phyloP scores from a whole-genome alignment of 2,888 invertebrate genomes.

The Osmoderma eremita region DNA sequence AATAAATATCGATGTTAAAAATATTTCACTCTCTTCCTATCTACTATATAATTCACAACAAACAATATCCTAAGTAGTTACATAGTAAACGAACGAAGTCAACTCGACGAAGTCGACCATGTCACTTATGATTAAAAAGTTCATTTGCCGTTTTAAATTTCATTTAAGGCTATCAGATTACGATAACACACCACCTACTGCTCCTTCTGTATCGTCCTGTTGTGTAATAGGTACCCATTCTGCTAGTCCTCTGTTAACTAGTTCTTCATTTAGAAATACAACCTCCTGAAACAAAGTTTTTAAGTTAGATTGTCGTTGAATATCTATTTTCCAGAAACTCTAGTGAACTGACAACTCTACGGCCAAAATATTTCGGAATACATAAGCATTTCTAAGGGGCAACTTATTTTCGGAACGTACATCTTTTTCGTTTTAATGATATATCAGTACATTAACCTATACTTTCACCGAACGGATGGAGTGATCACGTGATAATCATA shows the following conservation, averaged over 20 bases:
- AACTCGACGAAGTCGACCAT: slow-evolving; percentile 17
- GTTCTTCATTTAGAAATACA: slow-evolving; percentile 86
- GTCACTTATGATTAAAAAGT: slow-evolving; percentile 30
- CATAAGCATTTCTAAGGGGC: no score
- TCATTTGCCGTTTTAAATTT: slow-evolving; percentile 15
- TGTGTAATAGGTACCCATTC: slow-evolving; percentile 68
- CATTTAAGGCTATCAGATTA: slow-evolving; percentile 7
- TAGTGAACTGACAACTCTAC: no score
- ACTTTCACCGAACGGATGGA: no score
- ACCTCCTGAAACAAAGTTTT: slow-evolving; percentile 74
- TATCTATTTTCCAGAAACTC: no score
- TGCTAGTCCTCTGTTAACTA: slow-evolving; percentile 85
- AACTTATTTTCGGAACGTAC: no score
- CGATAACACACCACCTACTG: slow-evolving; percentile 42
- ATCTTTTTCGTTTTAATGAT: no score
- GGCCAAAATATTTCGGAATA: no score
- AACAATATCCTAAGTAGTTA: slow-evolving; percentile 22
- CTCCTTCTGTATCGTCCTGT: slow-evolving; percentile 37
- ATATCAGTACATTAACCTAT: no score
- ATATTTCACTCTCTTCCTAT: slow-evolving; percentile 21
- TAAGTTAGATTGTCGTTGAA: no score
- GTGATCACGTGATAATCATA: no score
- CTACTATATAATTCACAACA: slow-evolving; percentile 14
- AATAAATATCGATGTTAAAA: slow-evolving; percentile 34
- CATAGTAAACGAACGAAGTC: not conserved